phyloP scores from a whole-genome alignment of 2,888 invertebrate species.

The Coelinius sp. region DNA sequence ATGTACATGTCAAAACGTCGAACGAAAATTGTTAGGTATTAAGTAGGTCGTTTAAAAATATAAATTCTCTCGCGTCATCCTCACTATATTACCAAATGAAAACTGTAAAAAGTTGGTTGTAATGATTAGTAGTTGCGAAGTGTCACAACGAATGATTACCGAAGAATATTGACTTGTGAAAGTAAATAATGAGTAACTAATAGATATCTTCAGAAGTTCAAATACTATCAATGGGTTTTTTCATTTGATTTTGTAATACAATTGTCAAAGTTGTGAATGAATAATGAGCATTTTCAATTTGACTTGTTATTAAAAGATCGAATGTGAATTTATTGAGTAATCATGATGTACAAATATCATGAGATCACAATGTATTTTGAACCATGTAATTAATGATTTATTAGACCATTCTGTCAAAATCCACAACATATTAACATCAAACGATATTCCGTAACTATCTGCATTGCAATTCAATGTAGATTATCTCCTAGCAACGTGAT shows the following conservation, averaged over 20 bases:
- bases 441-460: not conserved
- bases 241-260: not conserved
- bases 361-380: too few relatives aligned
- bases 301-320: too few relatives aligned
- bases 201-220: not conserved
- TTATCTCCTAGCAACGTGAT: not conserved
- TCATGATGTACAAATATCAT: too few relatives aligned
- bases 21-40: not conserved
- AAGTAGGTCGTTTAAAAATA: slow-evolving; percentile 58
- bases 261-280: not conserved
- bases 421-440: not conserved
- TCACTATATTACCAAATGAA: not conserved
- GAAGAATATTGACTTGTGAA: not conserved
- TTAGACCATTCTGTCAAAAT: not conserved
- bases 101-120: not conserved
- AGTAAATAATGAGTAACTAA: not conserved
- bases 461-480: not conserved
- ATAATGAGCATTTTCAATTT: not conserved
- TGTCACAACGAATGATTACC: not conserved
- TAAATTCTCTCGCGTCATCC: not conserved
- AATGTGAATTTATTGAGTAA: too few relatives aligned
- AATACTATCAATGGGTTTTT: not conserved
- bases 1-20: not conserved
- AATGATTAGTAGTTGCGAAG: not conserved
- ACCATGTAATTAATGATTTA: too few relatives aligned